phyloP scores from a whole-genome alignment of 2,888 invertebrate genomes.

The Hedya salicella region DNA sequence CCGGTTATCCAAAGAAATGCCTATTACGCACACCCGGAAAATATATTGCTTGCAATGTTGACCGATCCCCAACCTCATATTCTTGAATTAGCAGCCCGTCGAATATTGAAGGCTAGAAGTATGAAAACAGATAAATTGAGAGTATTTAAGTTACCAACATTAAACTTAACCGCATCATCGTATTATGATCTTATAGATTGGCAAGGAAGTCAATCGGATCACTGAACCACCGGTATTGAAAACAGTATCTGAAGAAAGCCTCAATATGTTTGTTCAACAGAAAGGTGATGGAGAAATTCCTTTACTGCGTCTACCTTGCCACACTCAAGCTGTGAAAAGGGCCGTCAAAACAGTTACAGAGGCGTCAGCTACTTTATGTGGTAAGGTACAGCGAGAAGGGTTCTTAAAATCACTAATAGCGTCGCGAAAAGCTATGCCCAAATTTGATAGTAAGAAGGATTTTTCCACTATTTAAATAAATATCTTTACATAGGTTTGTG shows the following conservation, averaged over 20 bases:
- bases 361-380: constrained; percentile 42
- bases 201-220: constrained; percentile 48
- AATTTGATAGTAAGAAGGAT: constrained; percentile 17
- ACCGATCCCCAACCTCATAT: constrained; percentile 47
- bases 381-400: constrained; percentile 16
- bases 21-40: constrained; percentile 52
- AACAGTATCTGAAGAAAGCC: constrained; percentile 41
- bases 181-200: constrained; percentile 47
- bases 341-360: constrained; percentile 47
- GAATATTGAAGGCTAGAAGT: constrained; percentile 49
- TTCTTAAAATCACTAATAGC: constrained; percentile 44
- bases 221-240: constrained; percentile 44
- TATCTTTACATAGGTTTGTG: no score
- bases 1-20: constrained; percentile 30
- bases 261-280: constrained; percentile 38
- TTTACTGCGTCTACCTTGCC: constrained; percentile 48
- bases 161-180: background rate
- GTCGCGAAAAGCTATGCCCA: constrained; percentile 37
- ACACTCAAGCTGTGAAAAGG: constrained; percentile 48
- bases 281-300: constrained; percentile 40
- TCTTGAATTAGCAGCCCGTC: constrained; percentile 49
- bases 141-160: background rate
- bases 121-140: constrained; percentile 40
- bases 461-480: background rate
- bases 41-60: constrained; percentile 50